phyloP scores from a whole-genome alignment of 2,888 invertebrate genomes.

The Pteria penguin region DNA sequence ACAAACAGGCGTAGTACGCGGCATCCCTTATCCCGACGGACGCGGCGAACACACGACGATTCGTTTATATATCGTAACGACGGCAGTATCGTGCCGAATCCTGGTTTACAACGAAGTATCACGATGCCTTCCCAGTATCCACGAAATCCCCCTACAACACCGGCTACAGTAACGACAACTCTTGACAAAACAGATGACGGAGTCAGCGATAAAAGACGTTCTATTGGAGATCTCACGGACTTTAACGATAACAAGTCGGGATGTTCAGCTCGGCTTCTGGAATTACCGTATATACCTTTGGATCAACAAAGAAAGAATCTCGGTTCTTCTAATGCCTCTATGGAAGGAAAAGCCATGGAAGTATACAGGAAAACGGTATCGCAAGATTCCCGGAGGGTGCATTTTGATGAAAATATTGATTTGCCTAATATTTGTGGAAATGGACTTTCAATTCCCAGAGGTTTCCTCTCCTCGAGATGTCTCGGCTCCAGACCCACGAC shows the following conservation, averaged over 20 bases:
- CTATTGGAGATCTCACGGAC: background rate
- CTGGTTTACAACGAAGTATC: background rate
- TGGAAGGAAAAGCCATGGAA: constrained; percentile 37
- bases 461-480: constrained; percentile 1
- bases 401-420: constrained; percentile 50
- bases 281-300: constrained; percentile 52
- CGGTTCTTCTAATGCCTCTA: constrained; percentile 39
- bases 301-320: constrained; percentile 55
- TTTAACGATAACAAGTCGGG: background rate
- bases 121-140: constrained; percentile 29
- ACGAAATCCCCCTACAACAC: constrained; percentile 50
- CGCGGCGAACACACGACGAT: background rate
- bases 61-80: background rate
- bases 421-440: constrained; percentile 55
- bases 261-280: constrained; percentile 41
- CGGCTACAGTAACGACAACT: constrained; percentile 43
- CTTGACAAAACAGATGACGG: constrained; percentile 37
- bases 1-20: constrained; percentile 4
- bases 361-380: constrained; percentile 32
- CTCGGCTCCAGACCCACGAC: constrained; percentile 48
- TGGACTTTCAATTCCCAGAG: constrained; percentile 40
- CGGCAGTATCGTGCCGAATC: background rate
- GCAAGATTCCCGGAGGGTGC: constrained; percentile 44
- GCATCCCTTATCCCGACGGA: background rate
- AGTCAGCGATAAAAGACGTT: background rate